Conservation (phyloP, 2,797 vertebrate genomes). For the Melopsittacus undulatus region DNA sequence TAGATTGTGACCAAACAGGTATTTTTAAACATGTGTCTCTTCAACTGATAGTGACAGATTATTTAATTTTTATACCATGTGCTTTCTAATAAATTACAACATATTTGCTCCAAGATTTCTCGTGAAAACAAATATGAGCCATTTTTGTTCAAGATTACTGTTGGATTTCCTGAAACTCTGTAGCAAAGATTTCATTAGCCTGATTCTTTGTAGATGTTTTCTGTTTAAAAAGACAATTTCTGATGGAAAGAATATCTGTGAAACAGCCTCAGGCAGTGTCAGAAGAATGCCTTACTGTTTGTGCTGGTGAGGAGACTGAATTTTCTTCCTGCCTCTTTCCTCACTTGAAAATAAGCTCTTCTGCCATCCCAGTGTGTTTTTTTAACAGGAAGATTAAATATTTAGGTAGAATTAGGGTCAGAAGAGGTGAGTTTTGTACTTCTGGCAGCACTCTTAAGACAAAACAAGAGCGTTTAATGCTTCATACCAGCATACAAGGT, state of each 20-base stretch:
- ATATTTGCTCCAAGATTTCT: neutral
- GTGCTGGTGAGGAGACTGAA: neutral
- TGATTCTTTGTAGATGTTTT: neutral
- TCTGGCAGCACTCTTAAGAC: neutral
- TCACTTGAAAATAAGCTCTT: neutral
- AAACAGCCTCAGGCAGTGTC: neutral
- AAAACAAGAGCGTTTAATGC: neutral
- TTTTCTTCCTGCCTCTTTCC: neutral
- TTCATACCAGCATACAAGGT: neutral
- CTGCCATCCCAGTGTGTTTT: neutral
- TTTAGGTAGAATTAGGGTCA: neutral
- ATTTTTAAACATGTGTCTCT: neutral
- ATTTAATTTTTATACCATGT: neutral
- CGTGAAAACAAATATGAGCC: rapidly evolving
- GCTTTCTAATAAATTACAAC: neutral
- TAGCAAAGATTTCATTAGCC: neutral
- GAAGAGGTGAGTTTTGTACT: neutral
- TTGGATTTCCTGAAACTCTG: neutral
- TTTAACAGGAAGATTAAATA: neutral
- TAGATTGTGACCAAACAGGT: neutral
- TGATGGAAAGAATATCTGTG: neutral
- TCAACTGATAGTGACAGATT: neutral
- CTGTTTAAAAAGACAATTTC: neutral
- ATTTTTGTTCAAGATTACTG: neutral
- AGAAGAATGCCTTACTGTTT: neutral